These are phyloP conservation scores for Holotrichia oblita DNA, from an alignment of 1,140 invertebrate genomes.

Conservation along the genomic window DNA sequence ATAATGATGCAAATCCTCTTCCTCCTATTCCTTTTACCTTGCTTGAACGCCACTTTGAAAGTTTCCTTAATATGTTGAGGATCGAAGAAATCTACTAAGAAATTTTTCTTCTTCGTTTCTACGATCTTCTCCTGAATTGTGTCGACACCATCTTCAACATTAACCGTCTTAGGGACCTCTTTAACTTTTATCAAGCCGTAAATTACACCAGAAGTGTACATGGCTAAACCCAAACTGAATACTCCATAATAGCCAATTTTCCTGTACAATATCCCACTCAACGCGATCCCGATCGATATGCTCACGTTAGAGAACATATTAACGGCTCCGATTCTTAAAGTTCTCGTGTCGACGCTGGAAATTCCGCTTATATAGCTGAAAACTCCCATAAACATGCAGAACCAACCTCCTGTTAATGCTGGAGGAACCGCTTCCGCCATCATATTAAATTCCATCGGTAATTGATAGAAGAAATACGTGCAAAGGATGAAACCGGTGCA, in stretches of 20 bases:
- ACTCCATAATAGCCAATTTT: slow-evolving; percentile 68
- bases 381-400: slow-evolving; percentile 70
- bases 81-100: slow-evolving; percentile 55
- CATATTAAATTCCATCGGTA: slow-evolving; percentile 65
- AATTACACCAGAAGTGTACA: slow-evolving; percentile 52
- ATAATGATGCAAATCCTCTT: slow-evolving; percentile 53
- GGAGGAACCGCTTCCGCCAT: slow-evolving; percentile 68
- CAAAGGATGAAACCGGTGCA: slow-evolving; percentile 54
- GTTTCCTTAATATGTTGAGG: slow-evolving; percentile 52
- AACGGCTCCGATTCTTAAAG: slow-evolving; percentile 66
- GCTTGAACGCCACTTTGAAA: slow-evolving; percentile 52
- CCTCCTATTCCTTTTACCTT: slow-evolving; percentile 49
- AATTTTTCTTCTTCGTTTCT: slow-evolving; percentile 40
- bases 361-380: slow-evolving; percentile 70
- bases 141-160: neutral
- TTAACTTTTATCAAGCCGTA: slow-evolving; percentile 54
- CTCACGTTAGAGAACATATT: slow-evolving; percentile 63
- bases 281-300: slow-evolving; percentile 64
- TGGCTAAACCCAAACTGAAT: slow-evolving; percentile 61
- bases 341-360: slow-evolving; percentile 67
- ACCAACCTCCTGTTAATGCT: slow-evolving; percentile 67
- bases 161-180: slow-evolving; percentile 46
- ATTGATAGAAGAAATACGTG: slow-evolving; percentile 60
- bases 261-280: slow-evolving; percentile 65
- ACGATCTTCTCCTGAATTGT: slow-evolving; percentile 29